Evolutionary conservation across 2,113 vertebrate genomes (phyloP), one percentile per base, ranked within the genome.

Genomic region (Tursiops truncatus): DNA sequence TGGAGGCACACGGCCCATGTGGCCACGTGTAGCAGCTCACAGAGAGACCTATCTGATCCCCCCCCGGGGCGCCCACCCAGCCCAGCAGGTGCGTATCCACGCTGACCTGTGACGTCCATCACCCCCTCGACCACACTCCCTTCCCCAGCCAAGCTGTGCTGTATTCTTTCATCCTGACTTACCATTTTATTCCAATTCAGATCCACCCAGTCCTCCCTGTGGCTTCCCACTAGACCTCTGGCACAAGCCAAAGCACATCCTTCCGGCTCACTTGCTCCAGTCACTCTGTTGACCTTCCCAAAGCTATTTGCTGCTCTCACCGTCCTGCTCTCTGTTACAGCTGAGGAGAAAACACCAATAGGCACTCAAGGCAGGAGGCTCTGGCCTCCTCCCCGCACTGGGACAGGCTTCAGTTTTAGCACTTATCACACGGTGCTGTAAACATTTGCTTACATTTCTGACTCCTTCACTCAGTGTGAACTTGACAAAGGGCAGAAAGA

Each of bases 201-300:
- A 94, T 36, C n/a, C 8, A 80, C 60, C 44, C 44, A 25, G 33
- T 33, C 94, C 50, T 58, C 44, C 31, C 6, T 6, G 36, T 28
- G 36, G 28, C 77, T 97, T 70, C 31, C 44, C 56, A 26, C 88
- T 21, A 26, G 82, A 60, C 81, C 70, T 94, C 93, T 20, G 7
- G 56, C 73, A 47, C 17, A 28, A 77, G 47, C 63, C 89, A 83
- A 60, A 91, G 44, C 31, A 79, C 44, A 88, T 94, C 71, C 56
- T 85, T 80, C 84, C 53, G 82, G 63, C 58, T 95, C 93, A 74
- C 94, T 93, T 89, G 82, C 85, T 91, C 14, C 21, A 60, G 63
- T 73, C 74, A 17, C 81, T 86, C 89, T 93, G 47, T 79, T 97
- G 89, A 91, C 84, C 93, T 96, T 96, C 93, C 85, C 63, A 97